Evolutionary conservation across 2,888 invertebrate species (phyloP).

Genomic region (Metacarcinus magister): DNA sequence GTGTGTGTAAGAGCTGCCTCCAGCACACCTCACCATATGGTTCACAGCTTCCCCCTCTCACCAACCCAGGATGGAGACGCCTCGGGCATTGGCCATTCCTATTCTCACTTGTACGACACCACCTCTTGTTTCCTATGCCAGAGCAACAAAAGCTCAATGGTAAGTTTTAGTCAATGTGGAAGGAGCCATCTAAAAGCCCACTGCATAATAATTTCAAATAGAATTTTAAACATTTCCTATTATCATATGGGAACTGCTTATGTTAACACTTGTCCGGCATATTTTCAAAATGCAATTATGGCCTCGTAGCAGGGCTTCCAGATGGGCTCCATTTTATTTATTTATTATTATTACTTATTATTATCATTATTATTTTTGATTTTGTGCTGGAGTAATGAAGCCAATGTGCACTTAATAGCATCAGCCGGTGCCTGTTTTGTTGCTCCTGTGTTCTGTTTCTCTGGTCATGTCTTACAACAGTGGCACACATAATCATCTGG

Average conservation of each 20-base stretch:
- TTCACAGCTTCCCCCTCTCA: constrained; percentile 66
- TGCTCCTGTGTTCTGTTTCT: constrained; percentile 65
- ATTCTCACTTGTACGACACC: constrained; percentile 82
- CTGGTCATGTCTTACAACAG: constrained; percentile 63
- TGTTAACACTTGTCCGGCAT: not conserved
- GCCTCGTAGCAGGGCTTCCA: constrained; percentile 50
- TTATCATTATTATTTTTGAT: not conserved
- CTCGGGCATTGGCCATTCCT: constrained; percentile 81
- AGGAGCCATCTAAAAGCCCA: constrained; percentile 45
- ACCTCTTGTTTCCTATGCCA: constrained; percentile 82
- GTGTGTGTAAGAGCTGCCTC: constrained; percentile 3
- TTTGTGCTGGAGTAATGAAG: constrained; percentile 62
- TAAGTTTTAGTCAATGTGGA: constrained; percentile 67
- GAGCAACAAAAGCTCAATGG: constrained; percentile 81
- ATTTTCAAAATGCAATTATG: not conserved
- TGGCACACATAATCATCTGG: not conserved
- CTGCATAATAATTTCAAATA: not conserved
- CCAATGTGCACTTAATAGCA: constrained; percentile 67
- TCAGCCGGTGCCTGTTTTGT: constrained; percentile 58
- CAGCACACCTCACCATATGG: constrained; percentile 54
- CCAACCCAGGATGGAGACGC: constrained; percentile 77
- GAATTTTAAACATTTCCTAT: not conserved
- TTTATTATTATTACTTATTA: not conserved
- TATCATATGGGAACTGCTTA: not conserved
- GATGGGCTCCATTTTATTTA: not conserved